These are phyloP conservation scores for Edolisoma coerulescens DNA, from an alignment of 2,113 vertebrate genomes.

Conservation along the genomic window DNA sequence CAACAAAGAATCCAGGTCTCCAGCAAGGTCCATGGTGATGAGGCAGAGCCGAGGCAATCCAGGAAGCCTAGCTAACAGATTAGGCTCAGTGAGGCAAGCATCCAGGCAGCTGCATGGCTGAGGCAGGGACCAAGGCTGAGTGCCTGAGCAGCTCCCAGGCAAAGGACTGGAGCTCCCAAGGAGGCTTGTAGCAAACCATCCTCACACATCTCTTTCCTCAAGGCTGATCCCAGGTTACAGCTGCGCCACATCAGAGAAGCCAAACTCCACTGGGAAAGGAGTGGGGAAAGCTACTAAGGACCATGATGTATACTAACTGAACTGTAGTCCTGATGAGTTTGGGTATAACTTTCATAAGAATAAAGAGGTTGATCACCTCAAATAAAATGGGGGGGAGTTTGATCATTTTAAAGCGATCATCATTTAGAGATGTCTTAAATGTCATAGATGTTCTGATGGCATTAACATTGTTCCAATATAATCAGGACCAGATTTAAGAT, in stretches of 20 bases:
- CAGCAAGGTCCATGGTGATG: background rate
- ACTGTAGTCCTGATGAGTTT: no score
- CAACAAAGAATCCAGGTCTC: background rate
- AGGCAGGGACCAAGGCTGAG: background rate
- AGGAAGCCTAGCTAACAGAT: background rate
- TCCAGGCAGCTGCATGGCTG: background rate
- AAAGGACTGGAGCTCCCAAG: background rate
- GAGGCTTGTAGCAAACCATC: background rate
- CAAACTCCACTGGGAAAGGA: background rate
- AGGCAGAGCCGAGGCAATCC: background rate
- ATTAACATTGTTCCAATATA: background rate
- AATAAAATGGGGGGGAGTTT: fast-evolving
- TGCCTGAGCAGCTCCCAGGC: background rate
- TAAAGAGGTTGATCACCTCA: background rate
- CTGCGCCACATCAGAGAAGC: background rate
- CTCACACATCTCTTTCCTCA: background rate
- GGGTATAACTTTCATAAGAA: background rate
- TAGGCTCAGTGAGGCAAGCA: fast-evolving
- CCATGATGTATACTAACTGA: background rate
- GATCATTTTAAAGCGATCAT: background rate
- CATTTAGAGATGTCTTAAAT: background rate
- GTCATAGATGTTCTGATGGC: background rate
- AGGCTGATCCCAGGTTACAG: background rate
- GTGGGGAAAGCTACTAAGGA: background rate
- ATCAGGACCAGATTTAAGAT: background rate